Conservation (phyloP, 2,797 vertebrate species). For the Podarcis siculus region DNA sequence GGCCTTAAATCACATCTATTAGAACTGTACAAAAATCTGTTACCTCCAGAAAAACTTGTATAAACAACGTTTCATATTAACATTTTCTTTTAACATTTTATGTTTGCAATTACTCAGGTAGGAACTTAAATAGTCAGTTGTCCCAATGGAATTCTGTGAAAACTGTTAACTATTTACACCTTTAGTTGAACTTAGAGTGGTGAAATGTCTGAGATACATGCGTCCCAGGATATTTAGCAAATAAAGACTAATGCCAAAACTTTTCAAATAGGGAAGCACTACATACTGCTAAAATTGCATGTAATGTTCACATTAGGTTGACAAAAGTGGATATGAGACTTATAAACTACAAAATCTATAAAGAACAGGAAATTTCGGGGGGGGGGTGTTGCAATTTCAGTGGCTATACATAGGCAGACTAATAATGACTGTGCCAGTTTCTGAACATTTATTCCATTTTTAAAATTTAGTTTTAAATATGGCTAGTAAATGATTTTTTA, state of each 20-base stretch:
- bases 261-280: background rate
- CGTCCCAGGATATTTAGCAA: background rate
- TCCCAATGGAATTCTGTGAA: background rate
- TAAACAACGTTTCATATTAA: background rate
- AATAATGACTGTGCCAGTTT: background rate
- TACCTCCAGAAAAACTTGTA: background rate
- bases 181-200: background rate
- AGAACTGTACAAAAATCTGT: background rate
- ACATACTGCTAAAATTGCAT: background rate
- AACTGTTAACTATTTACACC: conserved; percentile 12
- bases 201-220: background rate
- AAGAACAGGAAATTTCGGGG: background rate
- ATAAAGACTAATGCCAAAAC: background rate
- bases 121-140: background rate
- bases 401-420: background rate
- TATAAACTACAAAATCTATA: background rate
- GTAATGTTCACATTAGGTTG: background rate
- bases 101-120: background rate
- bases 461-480: background rate
- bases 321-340: background rate
- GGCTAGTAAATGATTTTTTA: background rate
- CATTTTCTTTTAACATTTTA: background rate
- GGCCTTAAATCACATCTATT: background rate
- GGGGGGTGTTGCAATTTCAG: background rate
- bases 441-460: background rate